phyloP scores from a whole-genome alignment of 2,113 vertebrate genomes.

The Erinaceus europaeus region DNA sequence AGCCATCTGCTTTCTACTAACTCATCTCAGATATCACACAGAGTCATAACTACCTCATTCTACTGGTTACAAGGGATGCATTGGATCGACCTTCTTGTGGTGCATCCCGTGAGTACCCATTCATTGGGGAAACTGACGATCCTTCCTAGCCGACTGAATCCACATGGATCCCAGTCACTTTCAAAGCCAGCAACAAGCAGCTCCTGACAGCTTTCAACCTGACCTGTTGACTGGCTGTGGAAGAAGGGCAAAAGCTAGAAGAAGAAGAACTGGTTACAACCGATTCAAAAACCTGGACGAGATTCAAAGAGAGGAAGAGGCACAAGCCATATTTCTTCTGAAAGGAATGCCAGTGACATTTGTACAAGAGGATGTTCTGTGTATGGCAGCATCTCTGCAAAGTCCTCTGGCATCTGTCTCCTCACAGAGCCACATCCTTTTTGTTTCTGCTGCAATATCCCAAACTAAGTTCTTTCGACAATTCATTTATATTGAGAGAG shows the following conservation, averaged over 20 bases:
- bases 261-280: neutral
- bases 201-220: too few relatives aligned
- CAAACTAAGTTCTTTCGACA: conserved; percentile 3
- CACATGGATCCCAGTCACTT: too few relatives aligned
- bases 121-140: too few relatives aligned
- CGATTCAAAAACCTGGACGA: neutral
- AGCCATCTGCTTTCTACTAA: neutral
- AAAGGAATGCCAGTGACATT: neutral
- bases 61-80: neutral
- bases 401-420: neutral
- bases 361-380: neutral
- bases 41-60: neutral
- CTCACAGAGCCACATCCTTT: neutral
- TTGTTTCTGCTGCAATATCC: neutral
- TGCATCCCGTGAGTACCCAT: too few relatives aligned
- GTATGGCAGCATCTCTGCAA: conserved; percentile 47
- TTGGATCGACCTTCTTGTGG: too few relatives aligned
- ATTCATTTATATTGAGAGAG: too few relatives aligned
- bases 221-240: too few relatives aligned
- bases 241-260: too few relatives aligned
- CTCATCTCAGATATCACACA: conserved; percentile 5
- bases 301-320: neutral
- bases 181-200: too few relatives aligned
- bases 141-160: too few relatives aligned
- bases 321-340: neutral